phyloP scores from a whole-genome alignment of 1,140 invertebrate genomes.

The Zaprionus kolodkinae region DNA sequence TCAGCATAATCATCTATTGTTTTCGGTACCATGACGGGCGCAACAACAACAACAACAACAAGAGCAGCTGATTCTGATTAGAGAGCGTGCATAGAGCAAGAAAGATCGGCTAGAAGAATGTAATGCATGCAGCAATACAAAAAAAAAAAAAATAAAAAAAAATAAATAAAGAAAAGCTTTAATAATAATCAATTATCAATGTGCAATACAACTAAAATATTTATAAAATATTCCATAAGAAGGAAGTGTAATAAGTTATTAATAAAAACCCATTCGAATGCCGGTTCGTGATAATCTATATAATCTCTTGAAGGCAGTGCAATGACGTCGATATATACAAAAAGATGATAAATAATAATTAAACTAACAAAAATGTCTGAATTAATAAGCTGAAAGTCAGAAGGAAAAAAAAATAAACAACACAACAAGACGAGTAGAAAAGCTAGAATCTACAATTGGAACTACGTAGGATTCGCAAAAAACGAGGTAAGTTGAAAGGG shows the following conservation, averaged over 20 bases:
- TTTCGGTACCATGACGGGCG: conserved; percentile 47
- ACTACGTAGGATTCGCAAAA: conserved; percentile 39
- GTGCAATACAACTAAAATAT: conserved; percentile 60
- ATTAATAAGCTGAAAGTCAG: conserved; percentile 41
- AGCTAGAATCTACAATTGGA: conserved; percentile 44
- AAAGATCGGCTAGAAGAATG: conserved; percentile 22
- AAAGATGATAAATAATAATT: conserved; percentile 27
- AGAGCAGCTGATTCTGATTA: conserved; percentile 26
- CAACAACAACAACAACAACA: conserved; percentile 32
- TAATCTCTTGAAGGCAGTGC: conserved; percentile 26
- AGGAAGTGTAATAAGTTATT: conserved; percentile 42
- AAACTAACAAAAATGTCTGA: conserved; percentile 39
- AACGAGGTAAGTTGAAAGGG: conserved; percentile 51
- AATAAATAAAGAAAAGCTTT: conserved; percentile 51
- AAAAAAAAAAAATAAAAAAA: too few species aligned
- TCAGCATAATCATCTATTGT: conserved; percentile 63
- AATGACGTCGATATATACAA: conserved; percentile 31
- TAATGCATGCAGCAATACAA: conserved; percentile 22
- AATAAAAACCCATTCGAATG: conserved; percentile 51
- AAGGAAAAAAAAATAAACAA: not conserved
- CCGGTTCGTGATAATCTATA: conserved; percentile 45
- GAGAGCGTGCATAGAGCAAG: conserved; percentile 7
- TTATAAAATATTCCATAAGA: conserved; percentile 46
- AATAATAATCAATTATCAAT: conserved; percentile 56
- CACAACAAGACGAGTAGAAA: not conserved